phyloP scores from a whole-genome alignment of 2,888 invertebrate species.

The Keiferia lycopersicella region DNA sequence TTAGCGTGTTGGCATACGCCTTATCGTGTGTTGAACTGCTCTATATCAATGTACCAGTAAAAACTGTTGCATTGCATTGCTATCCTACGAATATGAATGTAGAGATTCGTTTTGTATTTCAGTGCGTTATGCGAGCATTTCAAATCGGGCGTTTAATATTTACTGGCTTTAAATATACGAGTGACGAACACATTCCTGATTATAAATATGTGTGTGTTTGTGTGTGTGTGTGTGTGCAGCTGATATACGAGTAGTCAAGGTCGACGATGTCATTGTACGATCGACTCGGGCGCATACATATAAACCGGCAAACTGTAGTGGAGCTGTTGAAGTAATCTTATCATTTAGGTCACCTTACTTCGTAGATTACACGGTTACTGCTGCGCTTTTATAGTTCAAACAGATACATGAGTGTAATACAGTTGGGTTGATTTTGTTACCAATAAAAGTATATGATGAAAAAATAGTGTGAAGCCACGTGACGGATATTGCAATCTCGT shows the following conservation, averaged over 20 bases:
- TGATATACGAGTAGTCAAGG: slow-evolving; percentile 77
- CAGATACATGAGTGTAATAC: background rate
- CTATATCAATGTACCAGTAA: slow-evolving; percentile 53
- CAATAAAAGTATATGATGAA: too few relatives aligned
- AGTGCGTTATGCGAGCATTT: slow-evolving; percentile 38
- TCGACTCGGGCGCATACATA: slow-evolving; percentile 62
- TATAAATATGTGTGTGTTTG: slow-evolving; percentile 43
- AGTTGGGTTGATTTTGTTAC: background rate
- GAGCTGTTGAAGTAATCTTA: slow-evolving; percentile 76
- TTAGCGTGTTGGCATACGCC: slow-evolving; percentile 61
- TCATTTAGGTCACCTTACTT: slow-evolving; percentile 81
- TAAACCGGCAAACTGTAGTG: slow-evolving; percentile 43
- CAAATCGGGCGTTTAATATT: slow-evolving; percentile 54
- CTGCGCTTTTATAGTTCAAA: slow-evolving; percentile 34
- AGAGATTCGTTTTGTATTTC: slow-evolving; percentile 33
- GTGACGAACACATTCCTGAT: slow-evolving; percentile 64
- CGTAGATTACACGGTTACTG: slow-evolving; percentile 67
- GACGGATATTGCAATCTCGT: too few relatives aligned
- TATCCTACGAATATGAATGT: slow-evolving; percentile 40
- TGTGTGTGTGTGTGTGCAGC: slow-evolving; percentile 42
- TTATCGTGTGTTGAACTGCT: slow-evolving; percentile 80
- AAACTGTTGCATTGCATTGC: slow-evolving; percentile 45
- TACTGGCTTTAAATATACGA: slow-evolving; percentile 58
- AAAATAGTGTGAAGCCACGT: too few relatives aligned
- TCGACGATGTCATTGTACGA: slow-evolving; percentile 80